These are phyloP conservation scores for Boleophthalmus pectinirostris DNA, from an alignment of 2,113 vertebrate species.

Conservation along the genomic window DNA sequence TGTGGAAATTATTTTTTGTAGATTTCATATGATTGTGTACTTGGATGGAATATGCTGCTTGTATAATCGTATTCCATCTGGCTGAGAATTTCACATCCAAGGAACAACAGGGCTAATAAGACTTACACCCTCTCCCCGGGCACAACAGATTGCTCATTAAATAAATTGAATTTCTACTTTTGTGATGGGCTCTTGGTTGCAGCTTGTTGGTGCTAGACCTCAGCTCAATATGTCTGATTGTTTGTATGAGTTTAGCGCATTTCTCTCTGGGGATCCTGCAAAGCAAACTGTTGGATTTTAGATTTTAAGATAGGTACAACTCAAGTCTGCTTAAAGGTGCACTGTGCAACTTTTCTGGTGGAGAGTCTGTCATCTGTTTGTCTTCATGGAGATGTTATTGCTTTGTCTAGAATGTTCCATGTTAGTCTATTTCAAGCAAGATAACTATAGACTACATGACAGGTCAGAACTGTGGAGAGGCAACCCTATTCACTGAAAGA, in stretches of 20 bases:
- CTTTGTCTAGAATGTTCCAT: too few species aligned
- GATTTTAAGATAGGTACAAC: background rate
- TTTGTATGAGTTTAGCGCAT: conserved; percentile 31
- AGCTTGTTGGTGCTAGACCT: conserved; percentile 39
- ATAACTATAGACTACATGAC: too few species aligned
- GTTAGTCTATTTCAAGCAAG: too few species aligned
- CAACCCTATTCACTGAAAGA: too few species aligned
- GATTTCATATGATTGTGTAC: conserved; percentile 29
- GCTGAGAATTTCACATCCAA: conserved; percentile 36
- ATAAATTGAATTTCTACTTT: conserved; percentile 56
- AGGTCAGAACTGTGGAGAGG: too few species aligned
- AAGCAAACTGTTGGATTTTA: background rate
- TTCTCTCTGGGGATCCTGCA: background rate
- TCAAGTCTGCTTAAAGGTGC: too few species aligned
- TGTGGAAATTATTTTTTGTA: conserved; percentile 38
- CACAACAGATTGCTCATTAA: conserved; percentile 66
- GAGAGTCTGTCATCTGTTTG: too few species aligned
- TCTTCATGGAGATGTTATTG: too few species aligned
- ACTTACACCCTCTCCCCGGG: conserved; percentile 26
- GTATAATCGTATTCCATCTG: conserved; percentile 53
- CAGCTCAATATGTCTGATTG: conserved; percentile 60
- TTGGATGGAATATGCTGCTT: conserved; percentile 29
- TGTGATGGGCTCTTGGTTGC: conserved; percentile 28
- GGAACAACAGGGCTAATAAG: conserved; percentile 45
- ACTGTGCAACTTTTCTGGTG: too few species aligned